Base-by-base conservation (phyloP, 2,113 vertebrate species). In the Gambusia holbrooki region DNA sequence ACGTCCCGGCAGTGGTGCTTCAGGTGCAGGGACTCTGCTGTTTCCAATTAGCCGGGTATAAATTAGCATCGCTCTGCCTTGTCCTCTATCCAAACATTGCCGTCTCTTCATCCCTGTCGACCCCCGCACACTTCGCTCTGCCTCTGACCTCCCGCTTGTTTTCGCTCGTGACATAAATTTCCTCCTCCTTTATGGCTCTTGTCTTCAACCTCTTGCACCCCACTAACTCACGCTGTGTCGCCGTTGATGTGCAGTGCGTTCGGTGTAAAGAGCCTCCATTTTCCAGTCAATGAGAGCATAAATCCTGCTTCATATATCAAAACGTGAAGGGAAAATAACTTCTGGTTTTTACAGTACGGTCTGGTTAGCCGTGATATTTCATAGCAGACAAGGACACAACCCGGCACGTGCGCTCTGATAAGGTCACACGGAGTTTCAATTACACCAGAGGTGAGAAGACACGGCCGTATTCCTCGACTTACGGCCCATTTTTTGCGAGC, bases 1-100 rank as follows among this genome's bases (percentile, higher is more conserved):
- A 4, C n/a, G 69, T 30, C 62, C 54, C 69, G 69, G 40, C 62
- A 29, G 58, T 67, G 84, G 84, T 81, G 83, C 85, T 93, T 94
- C 94, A 94, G 94, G 94, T 94, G 93, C 92, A 88, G 87, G 87
- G 79, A 63, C 79, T 86, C 91, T 80, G 87, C 94, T 95, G 94
- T 91, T 95, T 94, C 93, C 93, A 94, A 94, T 95, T 94, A 94
- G 83, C 74, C 14, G 80, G 79, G 87, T 90, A 94, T 94, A 92
- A 94, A 94, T 94, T 94, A 94, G 91, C 82, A 60, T 85, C 27
- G 74, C 92, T 92, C 86, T 92, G 88, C 79, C 83, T 81, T 87
- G 86, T 93, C 92, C 89, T 91, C 89, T 94, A 77, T 95, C 92
- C 86, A 95, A 94, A 94, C 94, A 94, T 89, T 82, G 84, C 90